Evolutionary conservation across 1,140 invertebrate species (phyloP).

Genomic region (Drosophila mauritiana): DNA sequence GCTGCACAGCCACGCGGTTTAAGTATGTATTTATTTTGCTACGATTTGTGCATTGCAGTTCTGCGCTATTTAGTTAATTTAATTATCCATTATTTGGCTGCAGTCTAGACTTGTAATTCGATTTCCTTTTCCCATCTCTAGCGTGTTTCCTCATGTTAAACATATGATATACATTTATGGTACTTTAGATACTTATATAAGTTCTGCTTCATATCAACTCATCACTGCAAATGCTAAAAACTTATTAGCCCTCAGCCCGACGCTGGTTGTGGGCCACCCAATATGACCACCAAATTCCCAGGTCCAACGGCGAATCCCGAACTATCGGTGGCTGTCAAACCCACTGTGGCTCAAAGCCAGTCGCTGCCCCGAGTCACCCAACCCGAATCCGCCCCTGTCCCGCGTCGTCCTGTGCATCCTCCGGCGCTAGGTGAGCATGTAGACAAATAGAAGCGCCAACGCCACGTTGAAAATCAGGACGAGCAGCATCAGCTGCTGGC

Average conservation of each 20-base stretch:
- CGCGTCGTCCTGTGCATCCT: conserved; percentile 69
- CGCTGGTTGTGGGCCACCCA: background rate
- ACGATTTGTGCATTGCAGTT: conserved; percentile 74
- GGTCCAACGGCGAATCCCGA: conserved; percentile 2
- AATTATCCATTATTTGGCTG: conserved; percentile 70
- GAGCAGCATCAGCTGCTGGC: conserved; percentile 97
- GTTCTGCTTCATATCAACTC: conserved; percentile 35
- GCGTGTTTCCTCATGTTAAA: conserved; percentile 46
- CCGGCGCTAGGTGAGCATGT: conserved; percentile 94
- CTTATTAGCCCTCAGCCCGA: conserved; percentile 52
- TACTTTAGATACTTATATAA: conserved; percentile 34
- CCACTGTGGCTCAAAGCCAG: conserved; percentile 3
- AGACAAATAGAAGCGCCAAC: conserved; percentile 98
- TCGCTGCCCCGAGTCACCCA: conserved; percentile 7
- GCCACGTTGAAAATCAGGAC: conserved; percentile 98
- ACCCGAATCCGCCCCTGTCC: conserved; percentile 22
- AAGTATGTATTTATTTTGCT: conserved; percentile 62
- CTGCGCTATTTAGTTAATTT: conserved; percentile 46
- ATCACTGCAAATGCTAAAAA: conserved; percentile 79
- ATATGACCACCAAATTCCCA: conserved; percentile 1
- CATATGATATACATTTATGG: conserved; percentile 54
- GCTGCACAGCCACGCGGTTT: conserved; percentile 58
- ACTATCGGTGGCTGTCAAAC: conserved; percentile 12
- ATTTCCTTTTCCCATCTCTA: conserved; percentile 41
- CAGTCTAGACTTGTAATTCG: conserved; percentile 74